Percentiles rank a stretch among this genome's conserved stretches.
Conservation (phyloP, 2,797 vertebrate species). For the Petrocephalus sullivani region DNA sequence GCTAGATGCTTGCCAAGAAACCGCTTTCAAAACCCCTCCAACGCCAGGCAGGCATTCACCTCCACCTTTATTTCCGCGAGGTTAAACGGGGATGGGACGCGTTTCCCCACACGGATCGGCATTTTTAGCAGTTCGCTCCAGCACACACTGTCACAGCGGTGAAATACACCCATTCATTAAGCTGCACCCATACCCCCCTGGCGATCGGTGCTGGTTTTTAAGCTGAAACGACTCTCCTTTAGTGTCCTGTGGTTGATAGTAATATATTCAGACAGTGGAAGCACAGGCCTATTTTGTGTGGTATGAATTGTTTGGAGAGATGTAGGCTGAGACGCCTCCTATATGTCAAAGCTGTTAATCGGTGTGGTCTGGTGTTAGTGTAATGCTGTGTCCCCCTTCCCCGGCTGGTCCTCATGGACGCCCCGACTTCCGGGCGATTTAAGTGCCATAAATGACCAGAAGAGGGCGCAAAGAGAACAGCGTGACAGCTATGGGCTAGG, state of each 20-base stretch:
- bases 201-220: neutral
- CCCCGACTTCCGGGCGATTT: neutral
- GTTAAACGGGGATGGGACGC: neutral
- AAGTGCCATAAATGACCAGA: neutral
- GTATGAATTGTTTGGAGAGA: neutral
- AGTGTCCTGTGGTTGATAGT: neutral
- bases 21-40: neutral
- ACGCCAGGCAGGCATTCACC: neutral
- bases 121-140: neutral
- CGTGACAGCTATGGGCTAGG: neutral
- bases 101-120: neutral
- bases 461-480: neutral
- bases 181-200: neutral
- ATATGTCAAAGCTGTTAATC: neutral
- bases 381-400: neutral
- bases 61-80: neutral
- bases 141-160: neutral
- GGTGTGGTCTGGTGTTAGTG: neutral
- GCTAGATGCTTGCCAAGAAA: conserved; percentile 7
- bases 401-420: neutral
- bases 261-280: neutral
- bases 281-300: neutral
- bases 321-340: neutral
- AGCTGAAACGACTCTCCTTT: neutral
- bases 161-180: neutral